phyloP scores from a whole-genome alignment of 2,888 invertebrate species.

The Mayetiola destructor region DNA sequence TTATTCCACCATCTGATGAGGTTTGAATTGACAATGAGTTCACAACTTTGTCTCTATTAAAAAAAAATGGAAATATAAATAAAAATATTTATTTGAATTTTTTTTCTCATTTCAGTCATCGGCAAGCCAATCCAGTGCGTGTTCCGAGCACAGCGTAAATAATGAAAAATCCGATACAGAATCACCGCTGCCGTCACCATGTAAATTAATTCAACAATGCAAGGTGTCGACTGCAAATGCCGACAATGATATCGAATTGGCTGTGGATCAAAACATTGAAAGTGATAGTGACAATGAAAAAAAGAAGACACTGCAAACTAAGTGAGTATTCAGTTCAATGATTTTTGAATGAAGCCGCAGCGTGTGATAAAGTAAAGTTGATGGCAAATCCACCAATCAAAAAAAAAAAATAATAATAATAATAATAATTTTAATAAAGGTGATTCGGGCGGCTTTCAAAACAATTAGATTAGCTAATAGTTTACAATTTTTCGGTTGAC shows the following conservation, averaged over 20 bases:
- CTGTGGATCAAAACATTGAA: neutral
- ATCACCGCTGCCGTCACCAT: slow-evolving; percentile 4
- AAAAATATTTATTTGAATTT: neutral
- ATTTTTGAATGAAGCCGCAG: too few species aligned
- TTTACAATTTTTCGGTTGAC: too few species aligned
- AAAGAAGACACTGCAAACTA: neutral
- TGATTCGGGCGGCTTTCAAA: too few species aligned
- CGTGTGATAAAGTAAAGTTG: too few species aligned
- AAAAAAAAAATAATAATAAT: too few species aligned
- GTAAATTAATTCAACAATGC: neutral
- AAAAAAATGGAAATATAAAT: neutral
- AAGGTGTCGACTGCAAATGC: neutral
- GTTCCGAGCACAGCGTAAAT: too few species aligned
- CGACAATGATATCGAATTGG: neutral
- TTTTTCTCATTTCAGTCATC: neutral
- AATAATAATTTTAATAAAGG: too few species aligned
- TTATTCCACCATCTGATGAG: neutral
- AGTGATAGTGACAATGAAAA: neutral
- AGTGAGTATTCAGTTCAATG: neutral
- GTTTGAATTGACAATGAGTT: neutral
- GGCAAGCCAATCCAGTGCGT: neutral
- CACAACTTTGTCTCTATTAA: neutral
- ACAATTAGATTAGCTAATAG: too few species aligned
- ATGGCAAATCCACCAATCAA: too few species aligned
- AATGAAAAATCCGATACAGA: neutral